phyloP scores from a whole-genome alignment of 35 echinoderm and acorn worm species.

The Lytechinus pictus region DNA sequence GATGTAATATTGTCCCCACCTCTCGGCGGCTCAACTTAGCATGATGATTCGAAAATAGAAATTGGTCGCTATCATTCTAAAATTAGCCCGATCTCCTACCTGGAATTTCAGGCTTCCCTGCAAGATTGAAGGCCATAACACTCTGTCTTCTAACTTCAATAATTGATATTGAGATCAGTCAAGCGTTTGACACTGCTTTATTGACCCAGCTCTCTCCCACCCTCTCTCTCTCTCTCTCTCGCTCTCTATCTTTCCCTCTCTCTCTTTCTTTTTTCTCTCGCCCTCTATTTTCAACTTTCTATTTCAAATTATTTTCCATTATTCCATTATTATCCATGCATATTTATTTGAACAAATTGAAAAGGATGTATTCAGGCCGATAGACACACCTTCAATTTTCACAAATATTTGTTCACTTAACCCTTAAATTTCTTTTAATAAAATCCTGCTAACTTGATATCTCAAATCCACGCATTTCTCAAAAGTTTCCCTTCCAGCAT shows the following conservation, averaged over 20 bases:
- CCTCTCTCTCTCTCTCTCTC: not conserved
- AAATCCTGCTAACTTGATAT: too few species aligned
- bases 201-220: not conserved
- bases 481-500: too few species aligned
- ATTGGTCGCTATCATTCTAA: not conserved
- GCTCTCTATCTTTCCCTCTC: not conserved
- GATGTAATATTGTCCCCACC: not conserved
- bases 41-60: not conserved
- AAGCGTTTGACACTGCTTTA: not conserved
- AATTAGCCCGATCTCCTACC: not conserved
- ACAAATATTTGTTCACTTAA: too few species aligned
- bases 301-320: not conserved
- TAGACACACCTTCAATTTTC: too few species aligned
- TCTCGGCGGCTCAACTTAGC: not conserved
- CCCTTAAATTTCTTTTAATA: too few species aligned
- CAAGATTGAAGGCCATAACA: not conserved
- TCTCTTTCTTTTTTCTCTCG: not conserved
- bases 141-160: not conserved
- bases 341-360: too few species aligned
- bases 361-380: too few species aligned
- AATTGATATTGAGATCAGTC: not conserved
- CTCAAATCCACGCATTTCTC: too few species aligned
- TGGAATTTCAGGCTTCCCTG: not conserved
- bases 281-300: not conserved
- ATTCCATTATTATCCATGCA: too few species aligned